phyloP scores from a whole-genome alignment of 2,797 vertebrate species.

The Mus spretus region DNA sequence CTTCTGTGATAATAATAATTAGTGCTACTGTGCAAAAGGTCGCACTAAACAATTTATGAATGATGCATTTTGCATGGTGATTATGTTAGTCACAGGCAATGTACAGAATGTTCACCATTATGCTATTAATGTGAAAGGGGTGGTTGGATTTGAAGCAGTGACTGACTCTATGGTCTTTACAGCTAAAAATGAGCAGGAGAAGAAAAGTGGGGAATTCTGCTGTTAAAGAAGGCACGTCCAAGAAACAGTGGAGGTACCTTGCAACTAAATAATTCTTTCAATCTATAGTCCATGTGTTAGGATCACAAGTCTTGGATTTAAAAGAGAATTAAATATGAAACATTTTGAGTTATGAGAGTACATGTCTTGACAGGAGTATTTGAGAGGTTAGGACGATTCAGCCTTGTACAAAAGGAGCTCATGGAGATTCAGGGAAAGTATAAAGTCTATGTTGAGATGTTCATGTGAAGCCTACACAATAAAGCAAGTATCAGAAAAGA shows the following conservation, averaged over 20 bases:
- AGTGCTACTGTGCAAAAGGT: constrained; percentile 95
- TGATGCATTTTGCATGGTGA: constrained; percentile 91
- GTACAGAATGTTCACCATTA: constrained; percentile 74
- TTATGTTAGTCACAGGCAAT: constrained; percentile 86
- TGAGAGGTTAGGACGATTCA: not conserved
- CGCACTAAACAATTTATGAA: constrained; percentile 94
- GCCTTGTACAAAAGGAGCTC: constrained; percentile 25
- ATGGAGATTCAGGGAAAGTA: not conserved
- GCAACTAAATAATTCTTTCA: constrained; percentile 70
- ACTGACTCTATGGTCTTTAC: constrained; percentile 65
- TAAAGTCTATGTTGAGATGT: not conserved
- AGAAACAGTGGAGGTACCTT: constrained; percentile 71
- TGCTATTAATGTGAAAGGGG: constrained; percentile 54
- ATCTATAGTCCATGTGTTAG: constrained; percentile 40
- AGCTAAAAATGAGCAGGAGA: not conserved
- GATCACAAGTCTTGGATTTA: constrained; percentile 31
- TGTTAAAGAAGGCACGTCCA: constrained; percentile 58
- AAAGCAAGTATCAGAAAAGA: constrained; percentile 64
- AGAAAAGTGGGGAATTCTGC: constrained; percentile 35
- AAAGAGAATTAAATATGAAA: constrained; percentile 61
- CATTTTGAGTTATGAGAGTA: constrained; percentile 24
- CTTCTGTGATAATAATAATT: constrained; percentile 96
- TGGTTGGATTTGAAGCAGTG: constrained; percentile 45
- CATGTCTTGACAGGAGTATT: not conserved
- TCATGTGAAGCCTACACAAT: not conserved